Evolutionary conservation across 2,797 vertebrate genomes (phyloP), one percentile per base, ranked within the genome.

Genomic region (Scarus forsteni): DNA sequence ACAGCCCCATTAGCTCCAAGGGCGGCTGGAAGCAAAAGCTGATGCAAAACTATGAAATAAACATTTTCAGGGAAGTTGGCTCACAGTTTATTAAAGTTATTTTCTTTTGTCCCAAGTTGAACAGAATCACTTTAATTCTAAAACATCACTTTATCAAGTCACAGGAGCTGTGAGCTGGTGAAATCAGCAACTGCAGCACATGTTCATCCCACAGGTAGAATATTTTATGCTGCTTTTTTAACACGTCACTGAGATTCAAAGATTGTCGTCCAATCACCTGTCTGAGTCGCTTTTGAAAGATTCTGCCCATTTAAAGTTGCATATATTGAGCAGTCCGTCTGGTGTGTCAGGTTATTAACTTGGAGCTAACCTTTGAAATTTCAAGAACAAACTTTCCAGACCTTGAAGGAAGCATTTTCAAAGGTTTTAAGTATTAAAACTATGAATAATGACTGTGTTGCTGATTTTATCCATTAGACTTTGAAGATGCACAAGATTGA

Each of bases 41-140:
- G 67, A 79, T 63, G 69, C 62, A 81, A 81, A 84, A 40, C 44
- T 48, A 10, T 53, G 49, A 73, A 82, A 71, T 44, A 14, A 4
- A 34, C 6, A 36, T 58, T 76, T 60, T 65, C 15, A 8, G 56
- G 43, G 42, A 19, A 43, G 51, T 36, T 15, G 10, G 6, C 14
- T 38, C 18, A 9, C 10, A 58, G 16, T 27, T 27, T 9, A 8
- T 35, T 12, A 3, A 16, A 7, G 15, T 10, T 7, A 19, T 35
- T 16, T 15, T 54, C 44, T n/a, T 45, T n/a, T 19, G 16, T 46
- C 35, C 10, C 8, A 8, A 59, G 8, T 46, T 1, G 46, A 7
- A 10, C 55, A 43, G 43, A 35, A 16, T 8, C 15, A 46, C n/a
- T 2, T 4, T 7, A 7, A 34, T 19, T 5, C 5, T 5, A 16